Evolutionary conservation across 2,888 invertebrate genomes (phyloP).

Genomic region (Drosophila merina): DNA sequence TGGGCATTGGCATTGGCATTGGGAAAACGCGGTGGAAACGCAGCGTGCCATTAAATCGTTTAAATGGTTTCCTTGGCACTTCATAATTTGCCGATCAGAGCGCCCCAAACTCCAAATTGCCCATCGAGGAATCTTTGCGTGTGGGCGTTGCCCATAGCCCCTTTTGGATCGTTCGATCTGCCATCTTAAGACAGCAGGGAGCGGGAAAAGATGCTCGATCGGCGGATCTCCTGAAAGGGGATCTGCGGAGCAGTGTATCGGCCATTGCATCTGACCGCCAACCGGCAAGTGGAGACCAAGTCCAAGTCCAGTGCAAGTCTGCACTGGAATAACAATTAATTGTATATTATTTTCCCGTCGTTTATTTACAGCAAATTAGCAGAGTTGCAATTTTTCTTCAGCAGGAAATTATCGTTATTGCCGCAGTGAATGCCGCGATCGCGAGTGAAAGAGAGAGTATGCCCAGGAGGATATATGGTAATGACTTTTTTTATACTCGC

Average conservation of each 20-base stretch:
- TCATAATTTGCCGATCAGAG: conserved; percentile 79
- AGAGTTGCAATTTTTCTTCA: conserved; percentile 75
- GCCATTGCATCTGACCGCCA: conserved; percentile 57
- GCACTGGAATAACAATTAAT: conserved; percentile 66
- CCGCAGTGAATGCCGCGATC: conserved; percentile 47
- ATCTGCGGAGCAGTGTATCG: conserved; percentile 15
- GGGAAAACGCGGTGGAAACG: conserved; percentile 35
- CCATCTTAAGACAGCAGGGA: conserved; percentile 43
- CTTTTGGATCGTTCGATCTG: conserved; percentile 54
- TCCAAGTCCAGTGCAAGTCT: conserved; percentile 16
- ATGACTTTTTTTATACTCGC: conserved; percentile 26
- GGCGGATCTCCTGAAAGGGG: background rate
- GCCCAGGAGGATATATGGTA: conserved; percentile 13
- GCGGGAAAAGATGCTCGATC: conserved; percentile 26
- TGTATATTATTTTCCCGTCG: conserved; percentile 78
- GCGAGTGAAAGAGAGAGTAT: conserved; percentile 32
- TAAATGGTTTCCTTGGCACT: conserved; percentile 78
- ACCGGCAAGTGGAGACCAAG: conserved; percentile 24
- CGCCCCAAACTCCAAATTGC: conserved; percentile 70
- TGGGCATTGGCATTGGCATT: conserved; percentile 19
- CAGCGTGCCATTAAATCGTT: conserved; percentile 76
- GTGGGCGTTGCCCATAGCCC: conserved; percentile 74
- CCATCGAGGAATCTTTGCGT: conserved; percentile 53
- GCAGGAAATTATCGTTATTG: conserved; percentile 74
- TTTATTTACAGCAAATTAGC: conserved; percentile 77